phyloP scores from a whole-genome alignment of 2,113 vertebrate genomes.

The Aegotheles bennettii region DNA sequence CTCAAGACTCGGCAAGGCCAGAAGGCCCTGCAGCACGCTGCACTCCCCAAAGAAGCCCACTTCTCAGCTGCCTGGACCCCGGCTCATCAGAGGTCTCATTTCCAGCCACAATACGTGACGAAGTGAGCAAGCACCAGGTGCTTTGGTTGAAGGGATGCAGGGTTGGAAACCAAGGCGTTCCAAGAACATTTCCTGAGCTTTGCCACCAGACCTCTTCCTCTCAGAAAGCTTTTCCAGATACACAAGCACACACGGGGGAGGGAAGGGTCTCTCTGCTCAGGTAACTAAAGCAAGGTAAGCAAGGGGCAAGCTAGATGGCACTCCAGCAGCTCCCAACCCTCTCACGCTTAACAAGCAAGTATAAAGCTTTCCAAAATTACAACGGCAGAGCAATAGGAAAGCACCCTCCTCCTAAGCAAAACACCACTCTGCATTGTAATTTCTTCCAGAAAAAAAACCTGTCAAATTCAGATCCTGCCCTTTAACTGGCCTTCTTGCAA shows the following conservation, averaged over 20 bases:
- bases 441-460: neutral
- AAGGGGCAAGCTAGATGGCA: neutral
- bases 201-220: neutral
- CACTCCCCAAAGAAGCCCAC: neutral
- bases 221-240: neutral
- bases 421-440: neutral
- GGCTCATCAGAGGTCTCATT: neutral
- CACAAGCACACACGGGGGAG: neutral
- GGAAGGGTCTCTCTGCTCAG: neutral
- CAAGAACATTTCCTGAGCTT: neutral
- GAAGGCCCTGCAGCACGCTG: fast-evolving
- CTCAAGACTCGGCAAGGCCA: neutral
- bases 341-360: neutral
- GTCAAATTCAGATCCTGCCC: neutral
- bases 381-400: neutral
- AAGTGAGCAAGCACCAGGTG: neutral
- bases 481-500: neutral
- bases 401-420: neutral
- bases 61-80: neutral
- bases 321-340: neutral
- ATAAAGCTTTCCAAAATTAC: neutral
- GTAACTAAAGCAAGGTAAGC: neutral
- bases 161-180: neutral
- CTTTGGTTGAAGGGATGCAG: neutral
- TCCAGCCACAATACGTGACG: neutral